Evolutionary conservation across 2,113 vertebrate species (phyloP).

Genomic region (Boulengeromyrus knoepffleri): DNA sequence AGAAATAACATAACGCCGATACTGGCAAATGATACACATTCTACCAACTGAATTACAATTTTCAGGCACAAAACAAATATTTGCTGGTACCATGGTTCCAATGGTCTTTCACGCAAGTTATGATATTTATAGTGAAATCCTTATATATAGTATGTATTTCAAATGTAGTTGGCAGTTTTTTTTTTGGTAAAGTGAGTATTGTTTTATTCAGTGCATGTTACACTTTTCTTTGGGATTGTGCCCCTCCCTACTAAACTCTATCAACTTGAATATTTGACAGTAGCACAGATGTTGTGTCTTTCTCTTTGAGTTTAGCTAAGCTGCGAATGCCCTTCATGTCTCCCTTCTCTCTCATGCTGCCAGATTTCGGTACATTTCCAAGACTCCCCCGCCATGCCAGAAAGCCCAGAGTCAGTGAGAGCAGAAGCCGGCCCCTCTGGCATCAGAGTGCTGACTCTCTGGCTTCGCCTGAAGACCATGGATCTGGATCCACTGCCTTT

Average conservation of each 20-base stretch:
- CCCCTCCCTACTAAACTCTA: neutral
- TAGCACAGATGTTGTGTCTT: neutral
- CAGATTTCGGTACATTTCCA: neutral
- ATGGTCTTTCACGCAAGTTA: neutral
- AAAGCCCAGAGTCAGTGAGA: neutral
- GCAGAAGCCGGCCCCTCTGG: neutral
- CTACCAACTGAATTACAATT: neutral
- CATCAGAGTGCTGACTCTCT: neutral
- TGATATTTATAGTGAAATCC: neutral
- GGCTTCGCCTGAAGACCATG: neutral
- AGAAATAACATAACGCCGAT: neutral
- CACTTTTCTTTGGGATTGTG: neutral
- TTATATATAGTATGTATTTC: neutral
- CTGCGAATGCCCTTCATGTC: neutral
- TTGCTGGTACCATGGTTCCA: neutral
- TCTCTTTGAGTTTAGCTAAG: neutral
- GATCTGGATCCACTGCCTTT: neutral
- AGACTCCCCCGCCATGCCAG: neutral
- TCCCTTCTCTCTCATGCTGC: neutral
- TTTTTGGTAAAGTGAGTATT: neutral
- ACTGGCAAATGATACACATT: neutral
- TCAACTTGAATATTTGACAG: neutral
- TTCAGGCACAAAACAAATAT: conserved; percentile 3
- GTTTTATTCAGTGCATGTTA: neutral
- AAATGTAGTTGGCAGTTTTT: neutral